These are phyloP conservation scores for Polia nebulosa DNA, from an alignment of 2,888 invertebrate species.

Conservation along the genomic window DNA sequence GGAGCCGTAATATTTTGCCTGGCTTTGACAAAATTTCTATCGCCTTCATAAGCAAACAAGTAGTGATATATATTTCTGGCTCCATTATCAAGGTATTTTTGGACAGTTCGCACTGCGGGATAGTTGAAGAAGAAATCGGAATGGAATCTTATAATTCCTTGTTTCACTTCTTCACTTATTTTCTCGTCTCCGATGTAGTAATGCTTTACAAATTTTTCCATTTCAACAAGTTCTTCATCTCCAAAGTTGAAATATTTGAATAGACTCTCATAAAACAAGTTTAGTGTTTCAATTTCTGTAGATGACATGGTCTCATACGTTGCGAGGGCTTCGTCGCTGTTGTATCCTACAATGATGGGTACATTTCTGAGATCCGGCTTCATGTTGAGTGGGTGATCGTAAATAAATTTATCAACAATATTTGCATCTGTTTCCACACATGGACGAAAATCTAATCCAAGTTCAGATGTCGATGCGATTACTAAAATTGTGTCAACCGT, in stretches of 20 bases:
- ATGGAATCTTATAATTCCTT: constrained; percentile 67
- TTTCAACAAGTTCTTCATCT: constrained; percentile 58
- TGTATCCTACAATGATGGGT: constrained; percentile 72
- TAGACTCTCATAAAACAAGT: constrained; percentile 59
- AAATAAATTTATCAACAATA: constrained; percentile 68
- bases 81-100: constrained; percentile 70
- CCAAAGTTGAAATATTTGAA: constrained; percentile 66
- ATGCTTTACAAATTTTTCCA: constrained; percentile 69
- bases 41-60: constrained; percentile 77
- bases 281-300: constrained; percentile 49
- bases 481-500: constrained; percentile 68
- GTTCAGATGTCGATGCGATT: constrained; percentile 67
- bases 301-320: constrained; percentile 49
- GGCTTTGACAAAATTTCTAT: constrained; percentile 73
- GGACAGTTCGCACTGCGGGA: constrained; percentile 69
- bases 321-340: constrained; percentile 65
- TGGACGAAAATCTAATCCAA: constrained; percentile 63
- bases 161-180: constrained; percentile 61
- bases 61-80: constrained; percentile 73
- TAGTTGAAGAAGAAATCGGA: constrained; percentile 74
- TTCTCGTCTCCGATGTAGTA: constrained; percentile 77
- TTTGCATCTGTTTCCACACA: constrained; percentile 75
- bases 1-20: constrained; percentile 65
- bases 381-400: constrained; percentile 68
- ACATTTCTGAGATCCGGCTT: constrained; percentile 60